Conservation (phyloP, 2,888 invertebrate genomes). For the Lithophane leautieri region DNA sequence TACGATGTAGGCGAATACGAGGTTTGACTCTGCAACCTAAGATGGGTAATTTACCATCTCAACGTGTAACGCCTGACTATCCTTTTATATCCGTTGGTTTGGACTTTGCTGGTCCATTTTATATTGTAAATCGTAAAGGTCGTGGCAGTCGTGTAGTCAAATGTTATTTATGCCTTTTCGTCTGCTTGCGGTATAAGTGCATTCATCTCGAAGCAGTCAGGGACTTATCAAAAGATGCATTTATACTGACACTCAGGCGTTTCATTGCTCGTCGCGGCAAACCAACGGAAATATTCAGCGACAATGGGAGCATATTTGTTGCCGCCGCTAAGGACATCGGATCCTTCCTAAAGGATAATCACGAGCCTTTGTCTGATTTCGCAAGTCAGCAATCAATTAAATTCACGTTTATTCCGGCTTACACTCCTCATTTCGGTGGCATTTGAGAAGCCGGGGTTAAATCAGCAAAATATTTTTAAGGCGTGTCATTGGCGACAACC, state of each 20-base stretch:
- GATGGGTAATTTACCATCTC: background rate
- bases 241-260: background rate
- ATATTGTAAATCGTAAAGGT: background rate
- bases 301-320: background rate
- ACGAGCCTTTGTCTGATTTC: too few relatives aligned
- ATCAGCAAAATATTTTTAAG: conserved; percentile 5
- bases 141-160: background rate
- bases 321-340: background rate
- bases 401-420: conserved; percentile 1
- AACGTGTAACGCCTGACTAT: background rate
- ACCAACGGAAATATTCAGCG: background rate
- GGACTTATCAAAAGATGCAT: background rate
- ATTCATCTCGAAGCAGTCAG: background rate
- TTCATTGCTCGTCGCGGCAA: background rate
- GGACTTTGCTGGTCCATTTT: background rate
- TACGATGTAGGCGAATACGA: background rate
- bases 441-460: background rate
- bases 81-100: background rate
- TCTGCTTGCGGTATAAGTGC: background rate
- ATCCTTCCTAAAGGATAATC: background rate
- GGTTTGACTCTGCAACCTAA: background rate
- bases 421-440: conserved; percentile 14
- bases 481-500: conserved; percentile 3
- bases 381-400: background rate
- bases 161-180: background rate